Percentiles rank a stretch among this genome's conserved stretches.
phyloP scores from a whole-genome alignment of 2,888 invertebrate species.

The Parnassius orleans region DNA sequence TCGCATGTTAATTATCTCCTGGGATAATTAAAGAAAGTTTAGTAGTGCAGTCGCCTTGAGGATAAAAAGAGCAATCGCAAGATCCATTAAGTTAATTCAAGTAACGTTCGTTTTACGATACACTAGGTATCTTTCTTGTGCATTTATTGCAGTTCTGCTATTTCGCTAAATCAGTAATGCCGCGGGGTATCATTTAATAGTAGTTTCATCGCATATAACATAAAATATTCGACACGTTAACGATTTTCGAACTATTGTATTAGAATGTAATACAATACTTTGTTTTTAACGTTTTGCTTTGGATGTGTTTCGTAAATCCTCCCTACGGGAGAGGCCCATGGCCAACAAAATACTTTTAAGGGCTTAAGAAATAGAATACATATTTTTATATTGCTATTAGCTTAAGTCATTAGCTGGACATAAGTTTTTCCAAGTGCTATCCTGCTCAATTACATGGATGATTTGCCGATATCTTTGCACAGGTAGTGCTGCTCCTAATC shows the following conservation, averaged over 20 bases:
- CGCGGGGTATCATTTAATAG: constrained; percentile 15
- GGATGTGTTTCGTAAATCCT: too few species aligned
- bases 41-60: constrained; percentile 30
- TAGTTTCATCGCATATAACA: constrained; percentile 9
- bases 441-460: too few species aligned
- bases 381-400: too few species aligned
- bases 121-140: constrained; percentile 31
- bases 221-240: constrained; percentile 7
- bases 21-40: constrained; percentile 29
- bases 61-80: constrained; percentile 37
- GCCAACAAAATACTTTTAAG: too few species aligned
- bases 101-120: constrained; percentile 41
- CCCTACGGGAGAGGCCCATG: too few species aligned
- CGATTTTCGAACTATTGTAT: background rate
- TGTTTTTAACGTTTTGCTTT: too few species aligned
- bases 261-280: too few species aligned
- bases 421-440: too few species aligned
- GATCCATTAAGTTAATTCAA: constrained; percentile 45
- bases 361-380: too few species aligned
- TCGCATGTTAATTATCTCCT: constrained; percentile 35
- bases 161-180: constrained; percentile 24
- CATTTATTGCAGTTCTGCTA: constrained; percentile 39
- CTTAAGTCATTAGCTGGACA: too few species aligned
- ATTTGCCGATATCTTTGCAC: too few species aligned
- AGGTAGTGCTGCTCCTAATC: too few species aligned